phyloP scores from a whole-genome alignment of 1,140 invertebrate genomes.

The Muscidifurax raptorellus region DNA sequence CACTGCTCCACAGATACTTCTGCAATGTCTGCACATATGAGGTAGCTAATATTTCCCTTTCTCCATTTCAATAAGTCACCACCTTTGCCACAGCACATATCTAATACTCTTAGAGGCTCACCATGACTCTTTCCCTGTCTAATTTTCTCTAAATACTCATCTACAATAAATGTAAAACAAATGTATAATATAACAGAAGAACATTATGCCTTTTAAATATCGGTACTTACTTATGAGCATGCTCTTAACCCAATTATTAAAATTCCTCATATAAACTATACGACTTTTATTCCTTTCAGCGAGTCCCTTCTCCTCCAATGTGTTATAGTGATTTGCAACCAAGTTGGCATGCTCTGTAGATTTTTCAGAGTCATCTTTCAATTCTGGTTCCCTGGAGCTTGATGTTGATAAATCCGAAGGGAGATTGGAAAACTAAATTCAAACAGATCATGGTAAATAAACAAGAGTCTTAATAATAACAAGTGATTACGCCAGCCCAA shows the following conservation, averaged over 20 bases:
- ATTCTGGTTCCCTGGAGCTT: slow-evolving; percentile 43
- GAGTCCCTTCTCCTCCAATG: slow-evolving; percentile 87
- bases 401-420: slow-evolving; percentile 61
- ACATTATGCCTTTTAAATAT: not conserved
- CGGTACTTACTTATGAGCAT: slow-evolving; percentile 86
- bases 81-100: slow-evolving; percentile 95
- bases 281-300: slow-evolving; percentile 87
- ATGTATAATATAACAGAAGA: slow-evolving; percentile 6
- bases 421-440: slow-evolving; percentile 56
- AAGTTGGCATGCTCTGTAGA: slow-evolving; percentile 75
- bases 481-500: not conserved
- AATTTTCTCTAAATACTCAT: slow-evolving; percentile 81
- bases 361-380: slow-evolving; percentile 46
- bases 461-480: not conserved
- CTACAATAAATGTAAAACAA: slow-evolving; percentile 60
- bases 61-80: slow-evolving; percentile 98
- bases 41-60: slow-evolving; percentile 86
- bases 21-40: slow-evolving; percentile 98
- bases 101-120: slow-evolving; percentile 79
- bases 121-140: slow-evolving; percentile 79
- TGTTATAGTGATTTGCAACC: slow-evolving; percentile 92
- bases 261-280: slow-evolving; percentile 96
- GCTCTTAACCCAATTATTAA: slow-evolving; percentile 99
- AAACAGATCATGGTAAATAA: slow-evolving; percentile 30
- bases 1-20: slow-evolving; percentile 93